Base-by-base conservation (phyloP, 2,888 invertebrate genomes). In the Hypercompe scribonia region DNA sequence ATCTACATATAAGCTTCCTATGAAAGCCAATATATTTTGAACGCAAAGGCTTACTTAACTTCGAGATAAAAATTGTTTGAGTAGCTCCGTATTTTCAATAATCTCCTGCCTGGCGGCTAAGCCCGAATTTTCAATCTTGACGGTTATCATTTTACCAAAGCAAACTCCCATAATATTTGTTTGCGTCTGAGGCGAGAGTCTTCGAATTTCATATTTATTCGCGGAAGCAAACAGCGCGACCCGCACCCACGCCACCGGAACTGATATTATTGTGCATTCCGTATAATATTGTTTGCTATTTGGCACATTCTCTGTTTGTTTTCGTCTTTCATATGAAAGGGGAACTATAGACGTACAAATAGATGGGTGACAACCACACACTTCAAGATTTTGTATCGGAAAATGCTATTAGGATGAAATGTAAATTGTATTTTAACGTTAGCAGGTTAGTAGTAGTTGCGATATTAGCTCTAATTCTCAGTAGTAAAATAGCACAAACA, bases 211-310 rank as follows among this genome's bases (percentile, higher is more conserved):
- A 95, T 95, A 95, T 95, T 95, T 95, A 95, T 95, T 95, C 91
- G 93, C 92, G 91, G 89, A 92, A 91, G 94, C 91, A 95, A 95
- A 95, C 93, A 93, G 81, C 88, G 84, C 81, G 82, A 74, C 83
- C 84, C 91, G 87, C 90, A 90, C 92, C 92, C 92, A 90, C 90
- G 89, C 90, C 84, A 88, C 90, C 95, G 95, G 95, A 95, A 95
- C 94, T 95, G 94, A 95, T 95, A 95, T 95, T 95, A 95, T 95
- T 95, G 95, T 95, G 95, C 95, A 95, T 95, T 95, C 95, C 94
- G 95, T 94, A 95, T 95, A 95, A 95, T 95, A 95, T 95, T 95
- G 95, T 95, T 95, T 95, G 95, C 95, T 95, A 93, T 95, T 95
- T 95, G 95, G 93, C 95, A 95, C 95, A 95, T 95, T 95, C 94